A percentile compares a stretch with the other conserved stretches of the same genome.
These are phyloP conservation scores for Frankliniella fusca DNA, from an alignment of 2,888 invertebrate genomes.

Conservation along the genomic window DNA sequence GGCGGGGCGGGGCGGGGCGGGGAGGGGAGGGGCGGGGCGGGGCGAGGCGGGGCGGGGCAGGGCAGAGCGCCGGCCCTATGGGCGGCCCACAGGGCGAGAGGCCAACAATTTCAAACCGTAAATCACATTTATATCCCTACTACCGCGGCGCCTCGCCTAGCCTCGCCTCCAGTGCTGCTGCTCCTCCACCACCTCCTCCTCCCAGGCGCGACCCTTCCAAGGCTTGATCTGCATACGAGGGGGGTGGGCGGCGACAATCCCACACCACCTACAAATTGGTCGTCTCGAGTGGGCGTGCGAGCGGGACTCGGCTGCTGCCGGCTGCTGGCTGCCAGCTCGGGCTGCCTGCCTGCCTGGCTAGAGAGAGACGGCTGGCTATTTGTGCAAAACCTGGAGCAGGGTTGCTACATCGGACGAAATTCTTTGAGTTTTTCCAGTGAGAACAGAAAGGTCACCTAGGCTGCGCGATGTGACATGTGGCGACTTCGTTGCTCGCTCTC, in stretches of 20 bases:
- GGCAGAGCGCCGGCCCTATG: neutral
- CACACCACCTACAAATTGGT: slow-evolving; percentile 17
- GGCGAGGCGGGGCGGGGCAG: neutral
- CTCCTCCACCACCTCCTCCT: neutral
- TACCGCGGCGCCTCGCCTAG: neutral
- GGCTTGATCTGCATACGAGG: neutral
- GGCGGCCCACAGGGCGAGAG: slow-evolving; percentile 4
- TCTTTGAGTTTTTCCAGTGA: too few species aligned
- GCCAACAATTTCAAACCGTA: slow-evolving; percentile 24
- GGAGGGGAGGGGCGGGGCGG: neutral
- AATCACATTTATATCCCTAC: slow-evolving; percentile 26
- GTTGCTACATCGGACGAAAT: too few species aligned
- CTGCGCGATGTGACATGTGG: too few species aligned
- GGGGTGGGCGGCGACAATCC: neutral
- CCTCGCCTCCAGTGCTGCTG: neutral
- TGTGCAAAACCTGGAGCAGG: too few species aligned
- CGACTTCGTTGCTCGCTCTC: neutral
- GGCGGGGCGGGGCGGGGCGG: neutral
- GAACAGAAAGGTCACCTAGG: too few species aligned
- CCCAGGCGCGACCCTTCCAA: neutral
- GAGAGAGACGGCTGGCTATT: too few species aligned
- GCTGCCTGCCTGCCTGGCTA: too few species aligned
- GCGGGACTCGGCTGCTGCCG: neutral
- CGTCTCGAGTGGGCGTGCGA: neutral
- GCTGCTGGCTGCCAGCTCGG: neutral